Evolutionary conservation across 2,888 invertebrate species (phyloP).

Genomic region (Allophyes oxyacanthae): DNA sequence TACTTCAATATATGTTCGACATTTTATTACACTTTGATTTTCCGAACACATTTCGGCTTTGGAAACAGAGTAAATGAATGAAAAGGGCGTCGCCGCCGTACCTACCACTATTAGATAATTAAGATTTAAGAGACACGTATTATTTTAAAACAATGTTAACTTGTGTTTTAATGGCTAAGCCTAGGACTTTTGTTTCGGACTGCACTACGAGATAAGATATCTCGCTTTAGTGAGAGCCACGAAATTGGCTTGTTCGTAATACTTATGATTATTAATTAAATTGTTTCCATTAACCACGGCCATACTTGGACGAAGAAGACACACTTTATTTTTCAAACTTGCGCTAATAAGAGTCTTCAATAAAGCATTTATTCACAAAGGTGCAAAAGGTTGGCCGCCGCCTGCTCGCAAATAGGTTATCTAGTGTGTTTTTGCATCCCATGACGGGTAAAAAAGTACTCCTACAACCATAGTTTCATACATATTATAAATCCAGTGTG

Average conservation of each 20-base stretch:
- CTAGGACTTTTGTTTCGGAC: slow-evolving; percentile 30
- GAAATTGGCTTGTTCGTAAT: neutral
- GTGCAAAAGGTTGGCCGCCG: too few species aligned
- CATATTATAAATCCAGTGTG: too few species aligned
- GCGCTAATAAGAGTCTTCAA: too few species aligned
- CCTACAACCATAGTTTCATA: too few species aligned
- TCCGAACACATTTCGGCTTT: neutral
- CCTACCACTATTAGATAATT: neutral
- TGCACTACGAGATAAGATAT: slow-evolving; percentile 28
- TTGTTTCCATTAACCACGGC: too few species aligned
- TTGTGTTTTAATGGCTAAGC: slow-evolving; percentile 8
- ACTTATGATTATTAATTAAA: neutral
- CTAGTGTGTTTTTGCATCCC: too few species aligned
- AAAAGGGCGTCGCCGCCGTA: slow-evolving; percentile 6
- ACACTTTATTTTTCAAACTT: neutral
- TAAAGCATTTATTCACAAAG: too few species aligned
- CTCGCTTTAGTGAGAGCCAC: slow-evolving; percentile 16
- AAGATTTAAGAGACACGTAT: neutral
- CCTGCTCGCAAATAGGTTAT: too few species aligned
- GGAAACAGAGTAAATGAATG: slow-evolving; percentile 12
- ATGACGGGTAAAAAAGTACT: too few species aligned
- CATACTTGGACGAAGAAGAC: too few species aligned
- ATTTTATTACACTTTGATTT: too few species aligned
- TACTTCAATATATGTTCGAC: too few species aligned
- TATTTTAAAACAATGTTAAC: neutral